Evolutionary conservation across 2,113 vertebrate species (phyloP).

Genomic region (Addax nasomaculatus): DNA sequence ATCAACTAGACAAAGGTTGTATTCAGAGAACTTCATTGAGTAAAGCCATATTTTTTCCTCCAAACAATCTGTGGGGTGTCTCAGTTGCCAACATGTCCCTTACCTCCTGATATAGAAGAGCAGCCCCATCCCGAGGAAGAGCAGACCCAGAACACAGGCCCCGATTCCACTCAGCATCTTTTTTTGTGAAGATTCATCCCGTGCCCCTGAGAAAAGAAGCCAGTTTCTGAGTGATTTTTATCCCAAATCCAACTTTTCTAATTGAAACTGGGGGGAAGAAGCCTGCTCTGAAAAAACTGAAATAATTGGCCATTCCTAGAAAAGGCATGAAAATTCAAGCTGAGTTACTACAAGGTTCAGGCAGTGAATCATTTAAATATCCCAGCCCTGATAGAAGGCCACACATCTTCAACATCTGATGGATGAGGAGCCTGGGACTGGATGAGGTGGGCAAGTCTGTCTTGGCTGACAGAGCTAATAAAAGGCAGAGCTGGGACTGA

Average conservation of each 20-base stretch:
- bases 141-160: background rate
- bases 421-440: accelerated
- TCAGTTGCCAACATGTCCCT: background rate
- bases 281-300: accelerated
- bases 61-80: accelerated
- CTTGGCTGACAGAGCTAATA: background rate
- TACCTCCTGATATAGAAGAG: background rate
- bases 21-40: too few species aligned
- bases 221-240: background rate
- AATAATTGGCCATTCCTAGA: background rate
- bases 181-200: background rate
- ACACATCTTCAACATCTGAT: too few species aligned
- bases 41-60: background rate
- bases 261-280: background rate
- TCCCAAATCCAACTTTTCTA: background rate
- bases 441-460: background rate
- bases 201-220: background rate
- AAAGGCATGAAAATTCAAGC: background rate
- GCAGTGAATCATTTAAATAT: background rate
- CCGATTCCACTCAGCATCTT: slow-evolving; percentile 35
- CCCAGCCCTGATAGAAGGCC: too few species aligned
- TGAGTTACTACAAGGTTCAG: accelerated
- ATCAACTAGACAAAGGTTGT: background rate
- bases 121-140: background rate
- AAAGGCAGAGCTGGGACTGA: background rate